These are phyloP conservation scores for Camponotus floridanus DNA, from an alignment of 1,140 invertebrate species.

Conservation along the genomic window DNA sequence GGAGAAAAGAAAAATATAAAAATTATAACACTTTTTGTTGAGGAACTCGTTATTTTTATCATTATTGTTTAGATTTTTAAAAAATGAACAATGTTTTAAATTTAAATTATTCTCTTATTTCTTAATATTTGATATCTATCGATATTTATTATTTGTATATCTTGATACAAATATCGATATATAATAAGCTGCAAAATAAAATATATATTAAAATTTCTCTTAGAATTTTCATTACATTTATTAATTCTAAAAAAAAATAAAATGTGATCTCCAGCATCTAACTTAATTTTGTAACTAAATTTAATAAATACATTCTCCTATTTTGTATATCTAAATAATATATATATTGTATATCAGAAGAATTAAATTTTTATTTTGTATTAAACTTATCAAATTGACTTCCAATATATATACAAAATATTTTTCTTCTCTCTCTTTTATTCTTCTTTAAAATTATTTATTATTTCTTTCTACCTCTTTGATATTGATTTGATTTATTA, in stretches of 20 bases:
- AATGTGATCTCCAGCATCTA: not conserved
- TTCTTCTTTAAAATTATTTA: not conserved
- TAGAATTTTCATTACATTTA: constrained; percentile 10
- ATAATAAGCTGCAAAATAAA: not conserved
- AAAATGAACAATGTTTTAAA: no score
- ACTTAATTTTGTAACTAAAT: not conserved
- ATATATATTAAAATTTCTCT: not conserved
- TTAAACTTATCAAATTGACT: constrained; percentile 23
- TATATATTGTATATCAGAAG: no score
- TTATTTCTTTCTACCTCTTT: not conserved
- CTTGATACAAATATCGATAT: not conserved
- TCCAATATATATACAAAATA: not conserved
- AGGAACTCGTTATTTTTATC: not conserved
- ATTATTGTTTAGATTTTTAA: no score
- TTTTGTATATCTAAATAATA: not conserved
- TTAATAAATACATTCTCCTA: not conserved
- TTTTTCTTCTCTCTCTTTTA: not conserved
- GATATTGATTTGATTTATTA: no score
- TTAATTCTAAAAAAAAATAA: not conserved
- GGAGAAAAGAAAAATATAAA: not conserved
- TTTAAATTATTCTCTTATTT: no score
- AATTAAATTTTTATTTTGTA: constrained; percentile 17
- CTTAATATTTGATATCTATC: no score
- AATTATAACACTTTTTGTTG: not conserved
- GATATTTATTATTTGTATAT: no score